These are phyloP conservation scores for Mormyrus lacerda DNA, from an alignment of 2,113 vertebrate genomes.

Conservation along the genomic window DNA sequence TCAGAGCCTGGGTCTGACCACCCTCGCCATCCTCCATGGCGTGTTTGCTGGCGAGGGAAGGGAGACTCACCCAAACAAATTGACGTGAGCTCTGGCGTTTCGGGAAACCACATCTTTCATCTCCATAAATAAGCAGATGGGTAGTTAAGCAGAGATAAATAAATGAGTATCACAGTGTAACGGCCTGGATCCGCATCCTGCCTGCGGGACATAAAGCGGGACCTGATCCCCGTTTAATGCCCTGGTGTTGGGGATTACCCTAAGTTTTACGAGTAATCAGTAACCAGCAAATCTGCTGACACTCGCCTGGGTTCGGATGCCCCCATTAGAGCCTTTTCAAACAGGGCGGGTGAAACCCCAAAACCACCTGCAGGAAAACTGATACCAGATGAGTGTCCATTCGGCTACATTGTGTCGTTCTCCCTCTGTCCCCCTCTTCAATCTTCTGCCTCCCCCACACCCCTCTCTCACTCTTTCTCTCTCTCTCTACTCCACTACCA, in stretches of 20 bases:
- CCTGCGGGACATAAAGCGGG: not conserved
- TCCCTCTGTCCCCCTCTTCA: not conserved
- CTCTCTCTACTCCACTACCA: not conserved
- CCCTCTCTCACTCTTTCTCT: not conserved
- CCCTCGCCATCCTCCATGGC: not conserved
- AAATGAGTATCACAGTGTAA: conserved; percentile 16
- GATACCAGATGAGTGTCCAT: not conserved
- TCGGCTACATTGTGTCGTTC: not conserved
- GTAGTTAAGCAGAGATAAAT: conserved; percentile 15
- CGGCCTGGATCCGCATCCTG: not conserved
- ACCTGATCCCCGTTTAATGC: conserved; percentile 51
- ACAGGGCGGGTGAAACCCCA: conserved; percentile 22
- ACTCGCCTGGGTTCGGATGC: conserved; percentile 43
- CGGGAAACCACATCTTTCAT: conserved; percentile 10
- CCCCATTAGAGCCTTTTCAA: conserved; percentile 45
- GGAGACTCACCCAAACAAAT: conserved; percentile 15
- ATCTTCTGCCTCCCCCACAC: not conserved
- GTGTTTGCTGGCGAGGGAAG: not conserved
- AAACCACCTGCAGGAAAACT: not conserved
- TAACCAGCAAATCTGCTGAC: conserved; percentile 57
- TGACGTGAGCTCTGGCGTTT: conserved; percentile 5
- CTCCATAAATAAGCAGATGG: conserved; percentile 3
- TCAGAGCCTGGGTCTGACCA: not conserved
- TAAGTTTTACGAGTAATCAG: conserved; percentile 37
- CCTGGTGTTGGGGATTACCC: conserved; percentile 62